Conservation (phyloP, 2,113 vertebrate species). For the Cynocephalus volans region DNA sequence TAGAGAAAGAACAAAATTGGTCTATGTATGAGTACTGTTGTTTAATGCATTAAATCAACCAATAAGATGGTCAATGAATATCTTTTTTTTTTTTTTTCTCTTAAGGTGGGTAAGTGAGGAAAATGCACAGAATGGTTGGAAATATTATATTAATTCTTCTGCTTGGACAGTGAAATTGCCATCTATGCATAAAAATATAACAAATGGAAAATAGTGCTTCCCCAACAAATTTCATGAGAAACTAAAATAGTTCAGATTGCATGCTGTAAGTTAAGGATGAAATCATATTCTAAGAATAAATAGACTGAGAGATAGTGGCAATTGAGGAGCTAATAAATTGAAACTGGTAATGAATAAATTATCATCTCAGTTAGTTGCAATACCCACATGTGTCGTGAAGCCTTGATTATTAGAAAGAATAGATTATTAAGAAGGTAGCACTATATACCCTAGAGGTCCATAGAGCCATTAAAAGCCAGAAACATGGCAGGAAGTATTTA, state of each 20-base stretch:
- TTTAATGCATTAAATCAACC: neutral
- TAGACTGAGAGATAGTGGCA: neutral
- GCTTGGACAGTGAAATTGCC: neutral
- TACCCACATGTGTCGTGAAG: neutral
- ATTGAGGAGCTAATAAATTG: neutral
- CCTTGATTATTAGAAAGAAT: neutral
- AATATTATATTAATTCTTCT: neutral
- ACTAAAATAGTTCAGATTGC: neutral
- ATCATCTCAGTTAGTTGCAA: neutral
- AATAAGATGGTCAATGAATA: neutral
- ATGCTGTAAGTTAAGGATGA: neutral
- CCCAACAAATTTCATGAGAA: neutral
- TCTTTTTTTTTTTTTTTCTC: neutral
- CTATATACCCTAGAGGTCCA: neutral
- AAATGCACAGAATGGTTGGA: slow-evolving; percentile 8
- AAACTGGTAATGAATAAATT: neutral
- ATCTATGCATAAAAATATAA: neutral
- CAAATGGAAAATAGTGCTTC: neutral
- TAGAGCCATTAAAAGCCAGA: neutral
- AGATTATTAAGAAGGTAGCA: neutral
- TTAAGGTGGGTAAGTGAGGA: neutral
- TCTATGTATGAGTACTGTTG: neutral
- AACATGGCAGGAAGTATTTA: neutral
- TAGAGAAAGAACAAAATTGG: neutral
- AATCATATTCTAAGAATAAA: neutral